Evolutionary conservation across 2,113 vertebrate species (phyloP).

Genomic region (Hoplias malabaricus): DNA sequence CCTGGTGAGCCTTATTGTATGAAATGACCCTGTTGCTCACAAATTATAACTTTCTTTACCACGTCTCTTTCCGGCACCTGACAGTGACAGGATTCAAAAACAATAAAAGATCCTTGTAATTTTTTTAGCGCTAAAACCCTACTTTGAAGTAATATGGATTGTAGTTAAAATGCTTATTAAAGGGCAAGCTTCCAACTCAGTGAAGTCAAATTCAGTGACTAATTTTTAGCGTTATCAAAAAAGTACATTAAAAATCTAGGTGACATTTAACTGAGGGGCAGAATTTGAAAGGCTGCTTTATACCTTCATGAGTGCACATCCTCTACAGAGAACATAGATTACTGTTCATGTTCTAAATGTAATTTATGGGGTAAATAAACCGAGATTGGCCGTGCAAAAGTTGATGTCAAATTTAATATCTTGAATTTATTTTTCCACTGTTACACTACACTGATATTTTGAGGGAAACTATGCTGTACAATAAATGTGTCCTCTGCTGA

Average conservation of each 20-base stretch:
- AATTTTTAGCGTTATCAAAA: not conserved
- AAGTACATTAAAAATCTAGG: not conserved
- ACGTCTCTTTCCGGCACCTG: not conserved
- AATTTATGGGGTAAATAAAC: too few species aligned
- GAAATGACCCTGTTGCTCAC: not conserved
- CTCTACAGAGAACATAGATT: too few species aligned
- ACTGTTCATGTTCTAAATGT: too few species aligned
- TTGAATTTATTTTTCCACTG: too few species aligned
- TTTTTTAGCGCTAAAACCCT: not conserved
- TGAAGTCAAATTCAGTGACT: not conserved
- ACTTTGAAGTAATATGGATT: not conserved
- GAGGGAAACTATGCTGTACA: too few species aligned
- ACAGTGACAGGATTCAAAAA: not conserved
- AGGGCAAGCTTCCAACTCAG: not conserved
- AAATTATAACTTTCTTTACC: not conserved
- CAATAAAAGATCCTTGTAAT: not conserved
- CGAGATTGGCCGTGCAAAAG: too few species aligned
- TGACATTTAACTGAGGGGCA: too few species aligned
- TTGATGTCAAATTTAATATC: too few species aligned
- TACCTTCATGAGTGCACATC: too few species aligned
- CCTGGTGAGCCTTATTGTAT: not conserved
- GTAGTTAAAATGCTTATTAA: not conserved
- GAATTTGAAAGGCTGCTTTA: too few species aligned
- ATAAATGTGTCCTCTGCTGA: too few species aligned
- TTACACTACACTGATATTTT: too few species aligned